Conservation (phyloP, 2,113 vertebrate genomes). For the Genyomyrus donnyi region DNA sequence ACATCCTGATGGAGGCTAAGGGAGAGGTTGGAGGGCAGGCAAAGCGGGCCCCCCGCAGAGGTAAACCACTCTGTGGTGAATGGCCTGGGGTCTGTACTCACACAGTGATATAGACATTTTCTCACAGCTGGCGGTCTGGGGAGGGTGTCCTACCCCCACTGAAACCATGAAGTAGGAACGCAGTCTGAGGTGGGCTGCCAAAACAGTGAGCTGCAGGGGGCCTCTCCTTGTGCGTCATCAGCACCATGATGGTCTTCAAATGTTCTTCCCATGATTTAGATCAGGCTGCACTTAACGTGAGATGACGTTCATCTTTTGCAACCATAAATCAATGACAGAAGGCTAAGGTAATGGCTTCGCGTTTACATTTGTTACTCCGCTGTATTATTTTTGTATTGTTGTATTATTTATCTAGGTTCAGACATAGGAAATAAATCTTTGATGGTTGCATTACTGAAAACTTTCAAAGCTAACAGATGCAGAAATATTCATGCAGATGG, state of each 20-base stretch:
- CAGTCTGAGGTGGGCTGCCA: not conserved
- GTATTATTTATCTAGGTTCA: not conserved
- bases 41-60: slow-evolving; percentile 65
- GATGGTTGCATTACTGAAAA: not conserved
- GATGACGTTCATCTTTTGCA: not conserved
- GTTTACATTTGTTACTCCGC: not conserved
- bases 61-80: not conserved
- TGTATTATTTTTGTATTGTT: not conserved
- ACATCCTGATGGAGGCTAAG: slow-evolving; percentile 72
- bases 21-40: slow-evolving; percentile 57
- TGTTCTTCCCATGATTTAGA: not conserved
- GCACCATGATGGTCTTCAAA: not conserved
- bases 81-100: not conserved
- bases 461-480: not conserved
- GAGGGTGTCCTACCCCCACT: not conserved
- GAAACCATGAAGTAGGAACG: not conserved
- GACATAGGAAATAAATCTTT: not conserved
- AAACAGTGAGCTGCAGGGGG: not conserved
- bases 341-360: not conserved
- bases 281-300: not conserved
- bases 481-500: not conserved
- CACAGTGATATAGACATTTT: not conserved
- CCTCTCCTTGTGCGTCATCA: not conserved
- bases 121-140: not conserved
- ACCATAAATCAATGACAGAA: not conserved